phyloP scores from a whole-genome alignment of 1,140 invertebrate genomes.

The Conus ventricosus region DNA sequence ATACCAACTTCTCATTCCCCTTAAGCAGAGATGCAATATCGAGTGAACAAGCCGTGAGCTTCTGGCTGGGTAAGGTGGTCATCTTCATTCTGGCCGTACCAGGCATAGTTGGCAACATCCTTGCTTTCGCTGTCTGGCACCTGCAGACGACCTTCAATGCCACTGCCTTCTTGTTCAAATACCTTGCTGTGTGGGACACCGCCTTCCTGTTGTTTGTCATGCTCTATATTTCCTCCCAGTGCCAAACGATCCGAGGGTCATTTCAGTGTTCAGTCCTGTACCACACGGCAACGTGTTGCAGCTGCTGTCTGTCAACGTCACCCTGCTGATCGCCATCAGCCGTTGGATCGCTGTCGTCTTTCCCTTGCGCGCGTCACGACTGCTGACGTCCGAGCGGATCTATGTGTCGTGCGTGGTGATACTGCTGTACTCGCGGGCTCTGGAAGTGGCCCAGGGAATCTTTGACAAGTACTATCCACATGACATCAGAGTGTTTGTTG shows the following conservation, averaged over 20 bases:
- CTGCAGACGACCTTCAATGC: background rate
- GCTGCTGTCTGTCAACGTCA: background rate
- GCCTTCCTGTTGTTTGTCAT: background rate
- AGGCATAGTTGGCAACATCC: background rate
- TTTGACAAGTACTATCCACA: background rate
- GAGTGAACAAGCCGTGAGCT: no score
- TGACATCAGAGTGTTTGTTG: background rate
- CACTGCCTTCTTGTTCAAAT: constrained; percentile 2
- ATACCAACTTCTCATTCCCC: no score
- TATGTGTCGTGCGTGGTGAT: background rate
- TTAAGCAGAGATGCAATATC: no score
- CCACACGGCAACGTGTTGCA: background rate
- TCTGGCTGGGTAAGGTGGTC: background rate
- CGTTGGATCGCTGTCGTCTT: background rate
- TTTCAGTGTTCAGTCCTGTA: no score
- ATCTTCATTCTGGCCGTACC: background rate
- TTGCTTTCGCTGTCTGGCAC: background rate
- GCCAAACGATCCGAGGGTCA: no score
- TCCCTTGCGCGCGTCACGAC: background rate
- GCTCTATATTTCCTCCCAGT: background rate
- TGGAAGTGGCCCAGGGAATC: background rate
- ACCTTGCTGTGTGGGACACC: background rate
- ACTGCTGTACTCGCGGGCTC: background rate
- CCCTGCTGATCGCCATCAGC: constrained; percentile 4
- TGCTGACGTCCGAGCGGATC: background rate